Base-by-base conservation (phyloP, 1,140 invertebrate genomes). In the Manduca sexta region DNA sequence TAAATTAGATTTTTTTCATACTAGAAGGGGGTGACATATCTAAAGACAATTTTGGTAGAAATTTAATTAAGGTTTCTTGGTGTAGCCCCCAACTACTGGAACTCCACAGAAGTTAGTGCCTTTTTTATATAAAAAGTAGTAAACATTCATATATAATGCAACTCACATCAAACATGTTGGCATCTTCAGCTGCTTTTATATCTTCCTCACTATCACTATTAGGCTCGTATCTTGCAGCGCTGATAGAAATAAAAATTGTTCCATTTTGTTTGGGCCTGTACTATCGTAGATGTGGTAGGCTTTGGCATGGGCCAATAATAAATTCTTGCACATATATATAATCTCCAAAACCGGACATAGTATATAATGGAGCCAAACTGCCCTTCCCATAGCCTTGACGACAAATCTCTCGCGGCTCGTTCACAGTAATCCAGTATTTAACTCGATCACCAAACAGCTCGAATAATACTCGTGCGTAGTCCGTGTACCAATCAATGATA, bases 361-460 rank as follows among this genome's bases (percentile, higher is more conserved):
- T 79, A 11, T 75, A 72, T 0, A 69, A 64, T 0, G 87, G 87
- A 1, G 87, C 86, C 58, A 85, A 74, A 14, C 60, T 67, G 37
- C 73, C 76, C 5, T 55, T 55, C 10, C 86, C 84, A 64, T 91
- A 91, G 7, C 88, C 88, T 13, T 72, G 61, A 30, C 83, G 66
- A 40, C 89, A 89, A 11, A 88, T 70, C 41, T 88, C 82, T 60
- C 80, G 79, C 0, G 90, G 90, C 69, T 93, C 90, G 64, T 92
- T 92, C 31, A 93, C 84, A 1, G 91, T 92, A 2, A 89, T 87
- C 89, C 91, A 93, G 35, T 78, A 47, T 52, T 87, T 89, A 0
- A 90, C 88, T 41, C 87, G 78, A 72, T 89, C 86, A 0, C 90
- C 90, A 54, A 88, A 89, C 52, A 76, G 69, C 40, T 86, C 71